These are phyloP conservation scores for Drosophila antonietae DNA, from an alignment of 2,888 invertebrate genomes.

Conservation along the genomic window DNA sequence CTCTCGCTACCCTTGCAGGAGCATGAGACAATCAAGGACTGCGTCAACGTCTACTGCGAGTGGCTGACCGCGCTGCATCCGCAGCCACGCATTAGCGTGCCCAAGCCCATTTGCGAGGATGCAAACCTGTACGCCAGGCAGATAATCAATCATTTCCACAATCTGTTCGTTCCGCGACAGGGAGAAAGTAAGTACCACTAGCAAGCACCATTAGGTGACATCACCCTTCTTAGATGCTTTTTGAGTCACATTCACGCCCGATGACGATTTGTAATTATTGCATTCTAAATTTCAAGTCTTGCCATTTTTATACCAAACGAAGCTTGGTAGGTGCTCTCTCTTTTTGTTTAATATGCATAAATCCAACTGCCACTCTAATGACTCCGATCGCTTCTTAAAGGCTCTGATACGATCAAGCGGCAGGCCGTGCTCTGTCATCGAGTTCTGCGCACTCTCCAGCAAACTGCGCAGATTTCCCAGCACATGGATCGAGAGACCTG, in stretches of 20 bases:
- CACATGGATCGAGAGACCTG: constrained; percentile 94
- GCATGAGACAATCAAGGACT: constrained; percentile 97
- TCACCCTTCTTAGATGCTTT: constrained; percentile 1
- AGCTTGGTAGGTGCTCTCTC: constrained; percentile 88
- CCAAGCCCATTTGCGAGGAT: constrained; percentile 94
- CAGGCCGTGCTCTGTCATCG: constrained; percentile 97
- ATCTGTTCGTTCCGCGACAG: constrained; percentile 96
- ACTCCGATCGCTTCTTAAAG: constrained; percentile 84
- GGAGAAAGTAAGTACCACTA: constrained; percentile 91
- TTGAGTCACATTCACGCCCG: not conserved
- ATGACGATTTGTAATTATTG: constrained; percentile 34
- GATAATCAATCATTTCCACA: constrained; percentile 96
- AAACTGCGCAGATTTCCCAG: constrained; percentile 90
- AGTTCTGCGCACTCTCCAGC: constrained; percentile 93
- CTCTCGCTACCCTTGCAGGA: constrained; percentile 95
- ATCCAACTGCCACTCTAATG: not conserved
- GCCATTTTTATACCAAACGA: constrained; percentile 94
- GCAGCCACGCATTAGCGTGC: constrained; percentile 93
- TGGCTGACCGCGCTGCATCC: constrained; percentile 96
- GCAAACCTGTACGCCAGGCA: constrained; percentile 95
- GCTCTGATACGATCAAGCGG: constrained; percentile 94
- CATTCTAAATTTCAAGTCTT: constrained; percentile 90
- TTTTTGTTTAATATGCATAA: constrained; percentile 8
- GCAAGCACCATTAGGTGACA: not conserved
- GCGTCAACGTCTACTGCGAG: constrained; percentile 98